Percentiles rank a stretch among this genome's conserved stretches.
phyloP scores from a whole-genome alignment of 2,797 vertebrate genomes.

The Apogon talboti region DNA sequence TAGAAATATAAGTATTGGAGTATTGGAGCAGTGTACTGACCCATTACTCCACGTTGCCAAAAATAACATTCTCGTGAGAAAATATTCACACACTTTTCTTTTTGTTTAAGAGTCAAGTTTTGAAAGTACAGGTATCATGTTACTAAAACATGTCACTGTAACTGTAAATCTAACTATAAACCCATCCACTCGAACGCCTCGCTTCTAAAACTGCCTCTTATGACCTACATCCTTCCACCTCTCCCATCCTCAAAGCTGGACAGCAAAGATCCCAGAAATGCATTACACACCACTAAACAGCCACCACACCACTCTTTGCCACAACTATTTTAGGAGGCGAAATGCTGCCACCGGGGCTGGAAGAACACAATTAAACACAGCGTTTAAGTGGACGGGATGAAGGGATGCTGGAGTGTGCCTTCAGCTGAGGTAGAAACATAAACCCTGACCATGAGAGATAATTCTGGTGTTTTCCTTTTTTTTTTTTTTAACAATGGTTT shows the following conservation, averaged over 20 bases:
- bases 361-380: constrained; percentile 53
- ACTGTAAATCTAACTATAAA: constrained; percentile 1
- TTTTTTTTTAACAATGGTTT: no score
- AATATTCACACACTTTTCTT: neutral
- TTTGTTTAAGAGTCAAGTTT: neutral
- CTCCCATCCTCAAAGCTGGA: constrained; percentile 5
- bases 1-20: neutral
- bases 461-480: no score
- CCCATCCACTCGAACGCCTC: neutral
- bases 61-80: neutral
- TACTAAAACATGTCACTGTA: neutral
- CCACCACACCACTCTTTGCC: constrained; percentile 53
- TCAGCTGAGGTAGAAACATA: neutral
- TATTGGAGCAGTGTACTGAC: neutral
- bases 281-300: constrained; percentile 41
- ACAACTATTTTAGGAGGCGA: constrained; percentile 62
- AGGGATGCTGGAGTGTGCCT: no score
- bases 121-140: constrained; percentile 2
- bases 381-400: constrained; percentile 59
- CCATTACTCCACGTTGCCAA: neutral
- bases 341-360: constrained; percentile 59
- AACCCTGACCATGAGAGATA: no score
- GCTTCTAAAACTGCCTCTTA: neutral
- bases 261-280: constrained; percentile 1
- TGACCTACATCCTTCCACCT: constrained; percentile 12